Evolutionary conservation across 2,888 invertebrate genomes (phyloP).

Genomic region (Fragum fragum): DNA sequence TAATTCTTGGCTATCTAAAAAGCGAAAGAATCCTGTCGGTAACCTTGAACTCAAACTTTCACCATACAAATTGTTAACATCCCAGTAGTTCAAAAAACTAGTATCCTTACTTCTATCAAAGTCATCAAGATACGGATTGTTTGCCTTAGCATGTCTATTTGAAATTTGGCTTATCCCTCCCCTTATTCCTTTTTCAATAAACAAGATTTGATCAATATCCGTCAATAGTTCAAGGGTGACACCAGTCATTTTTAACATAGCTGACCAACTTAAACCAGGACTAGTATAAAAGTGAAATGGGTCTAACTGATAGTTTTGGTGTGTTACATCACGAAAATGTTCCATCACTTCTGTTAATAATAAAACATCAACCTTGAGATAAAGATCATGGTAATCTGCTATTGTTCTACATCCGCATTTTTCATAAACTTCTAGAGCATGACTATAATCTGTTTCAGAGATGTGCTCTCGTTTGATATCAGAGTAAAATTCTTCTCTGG

Average conservation of each 20-base stretch:
- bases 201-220: slow-evolving; percentile 53
- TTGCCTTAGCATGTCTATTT: slow-evolving; percentile 43
- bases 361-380: slow-evolving; percentile 54
- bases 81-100: background rate
- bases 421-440: slow-evolving; percentile 41
- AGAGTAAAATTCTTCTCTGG: slow-evolving; percentile 43
- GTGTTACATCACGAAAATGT: slow-evolving; percentile 35
- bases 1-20: slow-evolving; percentile 58
- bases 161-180: slow-evolving; percentile 49
- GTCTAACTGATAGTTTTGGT: slow-evolving; percentile 74
- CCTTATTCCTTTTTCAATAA: slow-evolving; percentile 59
- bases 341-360: slow-evolving; percentile 54
- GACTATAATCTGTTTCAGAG: slow-evolving; percentile 40
- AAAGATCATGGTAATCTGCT: slow-evolving; percentile 52
- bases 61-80: slow-evolving; percentile 47
- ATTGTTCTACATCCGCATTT: slow-evolving; percentile 28
- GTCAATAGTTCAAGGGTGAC: slow-evolving; percentile 51
- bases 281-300: slow-evolving; percentile 76
- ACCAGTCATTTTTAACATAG: slow-evolving; percentile 46
- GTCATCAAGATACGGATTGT: slow-evolving; percentile 52
- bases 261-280: slow-evolving; percentile 74
- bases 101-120: slow-evolving; percentile 3
- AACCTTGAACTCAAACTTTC: slow-evolving; percentile 75
- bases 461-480: slow-evolving; percentile 26
- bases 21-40: slow-evolving; percentile 74